A percentile compares a stretch with the other conserved stretches of the same genome.
Evolutionary conservation across 1,140 invertebrate species (phyloP).

Genomic region (Cotesia glomerata): DNA sequence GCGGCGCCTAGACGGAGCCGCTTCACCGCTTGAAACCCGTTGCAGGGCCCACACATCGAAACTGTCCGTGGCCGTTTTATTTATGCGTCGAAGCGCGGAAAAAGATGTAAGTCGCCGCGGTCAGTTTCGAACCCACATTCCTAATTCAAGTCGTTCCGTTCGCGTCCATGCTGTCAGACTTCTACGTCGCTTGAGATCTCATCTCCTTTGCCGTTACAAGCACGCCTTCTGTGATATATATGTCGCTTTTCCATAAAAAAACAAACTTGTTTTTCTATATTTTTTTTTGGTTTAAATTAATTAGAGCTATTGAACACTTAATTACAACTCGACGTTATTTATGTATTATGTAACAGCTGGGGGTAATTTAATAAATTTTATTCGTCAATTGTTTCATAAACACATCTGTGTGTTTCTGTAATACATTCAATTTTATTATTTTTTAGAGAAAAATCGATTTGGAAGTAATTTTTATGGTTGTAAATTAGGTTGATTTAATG

Average conservation of each 20-base stretch:
- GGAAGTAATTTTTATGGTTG: no score
- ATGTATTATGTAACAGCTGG: no score
- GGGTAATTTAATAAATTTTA: no score
- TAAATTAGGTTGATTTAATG: no score
- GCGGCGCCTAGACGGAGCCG: slow-evolving; percentile 56
- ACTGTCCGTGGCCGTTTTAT: slow-evolving; percentile 60
- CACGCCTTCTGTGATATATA: slow-evolving; percentile 1
- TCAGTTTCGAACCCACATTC: slow-evolving; percentile 46
- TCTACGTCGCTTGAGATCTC: slow-evolving; percentile 4
- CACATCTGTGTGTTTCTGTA: no score
- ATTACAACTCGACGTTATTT: no score
- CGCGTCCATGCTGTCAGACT: slow-evolving; percentile 7
- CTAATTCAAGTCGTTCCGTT: slow-evolving; percentile 23
- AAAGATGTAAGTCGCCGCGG: slow-evolving; percentile 58
- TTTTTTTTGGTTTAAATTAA: background rate
- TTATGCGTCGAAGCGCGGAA: slow-evolving; percentile 61
- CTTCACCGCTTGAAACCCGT: background rate
- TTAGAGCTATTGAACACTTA: no score
- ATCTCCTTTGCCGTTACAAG: slow-evolving; percentile 3
- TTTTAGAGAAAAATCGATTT: no score
- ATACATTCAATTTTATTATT: no score
- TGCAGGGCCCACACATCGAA: slow-evolving; percentile 35
- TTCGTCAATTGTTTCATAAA: no score
- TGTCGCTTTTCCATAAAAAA: background rate
- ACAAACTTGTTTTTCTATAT: background rate